Base-by-base conservation (phyloP, 2,888 invertebrate genomes). In the Drosophila rellima region DNA sequence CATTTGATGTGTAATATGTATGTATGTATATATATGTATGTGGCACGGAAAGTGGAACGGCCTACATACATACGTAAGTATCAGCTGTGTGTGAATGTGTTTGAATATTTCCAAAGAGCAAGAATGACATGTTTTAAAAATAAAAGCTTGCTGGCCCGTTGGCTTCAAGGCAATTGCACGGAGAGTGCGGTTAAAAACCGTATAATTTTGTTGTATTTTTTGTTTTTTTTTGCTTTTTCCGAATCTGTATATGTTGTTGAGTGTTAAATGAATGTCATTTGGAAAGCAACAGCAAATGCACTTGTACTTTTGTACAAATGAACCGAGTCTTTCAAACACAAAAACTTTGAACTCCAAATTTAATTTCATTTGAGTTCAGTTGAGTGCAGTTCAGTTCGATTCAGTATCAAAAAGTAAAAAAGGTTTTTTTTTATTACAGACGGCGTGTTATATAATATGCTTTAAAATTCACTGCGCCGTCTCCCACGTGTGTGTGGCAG, bases 51-150 rank as follows among this genome's bases (percentile, higher is more conserved):
- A 56, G 55, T 75, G 45, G 59, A 56, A 55, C 48, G 65, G 35
- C 52, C 17, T 51, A 44, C 44, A 67, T 48, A 67, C 51, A 42
- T 26, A 15, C 29, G n/a, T 3, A 63, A 26, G 33, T 23, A 51
- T 61, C 52, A 59, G 57, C 61, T 63, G 59, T 57, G 26, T 45
- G 15, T 20, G 45, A 23, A 15, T 55, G 26, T 59, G 45, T 37
- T 18, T 50, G 45, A 52, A 55, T 29, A 63, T 76, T 78, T 78
- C 68, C 74, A 74, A 70, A 67, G 59, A 64, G 52, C 42, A 33
- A 44, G 59, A 60, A 40, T 50, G 63, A 29, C 62, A 67, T 68
- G 47, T 69, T 78, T 78, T 78, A 74, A 59, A 78, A 78, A 78
- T 78, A 71, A 48, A 66, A 26, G 52, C 40, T 56, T 20, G 55